These are phyloP conservation scores for Trogon surrucura DNA, from an alignment of 2,113 vertebrate species.

Conservation along the genomic window DNA sequence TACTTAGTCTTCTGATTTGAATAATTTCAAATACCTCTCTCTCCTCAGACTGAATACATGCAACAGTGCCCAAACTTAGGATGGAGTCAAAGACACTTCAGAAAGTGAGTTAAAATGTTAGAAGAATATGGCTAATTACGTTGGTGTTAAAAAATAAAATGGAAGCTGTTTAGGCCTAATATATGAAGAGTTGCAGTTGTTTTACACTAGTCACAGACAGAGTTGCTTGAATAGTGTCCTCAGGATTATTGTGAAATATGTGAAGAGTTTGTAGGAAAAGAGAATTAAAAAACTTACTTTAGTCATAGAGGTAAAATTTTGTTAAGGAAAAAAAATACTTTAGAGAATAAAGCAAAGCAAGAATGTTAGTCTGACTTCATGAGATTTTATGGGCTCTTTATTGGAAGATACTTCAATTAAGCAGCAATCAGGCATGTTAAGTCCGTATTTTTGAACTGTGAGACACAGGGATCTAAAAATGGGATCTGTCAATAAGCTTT, in stretches of 20 bases:
- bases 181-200: neutral
- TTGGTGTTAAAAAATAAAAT: neutral
- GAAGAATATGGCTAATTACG: neutral
- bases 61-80: neutral
- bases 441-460: neutral
- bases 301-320: neutral
- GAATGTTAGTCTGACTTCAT: neutral
- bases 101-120: neutral
- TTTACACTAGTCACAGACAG: neutral
- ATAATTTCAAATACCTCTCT: neutral
- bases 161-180: neutral
- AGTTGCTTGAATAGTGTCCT: neutral
- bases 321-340: neutral
- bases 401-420: neutral
- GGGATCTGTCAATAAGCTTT: neutral
- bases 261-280: neutral
- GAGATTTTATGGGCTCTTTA: neutral
- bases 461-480: neutral
- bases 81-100: neutral
- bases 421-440: neutral
- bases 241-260: neutral
- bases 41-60: neutral
- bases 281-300: neutral
- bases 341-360: neutral
- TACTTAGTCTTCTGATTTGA: neutral